Base-by-base conservation (phyloP, 2,113 vertebrate species). In the Nannobrachium achirus region DNA sequence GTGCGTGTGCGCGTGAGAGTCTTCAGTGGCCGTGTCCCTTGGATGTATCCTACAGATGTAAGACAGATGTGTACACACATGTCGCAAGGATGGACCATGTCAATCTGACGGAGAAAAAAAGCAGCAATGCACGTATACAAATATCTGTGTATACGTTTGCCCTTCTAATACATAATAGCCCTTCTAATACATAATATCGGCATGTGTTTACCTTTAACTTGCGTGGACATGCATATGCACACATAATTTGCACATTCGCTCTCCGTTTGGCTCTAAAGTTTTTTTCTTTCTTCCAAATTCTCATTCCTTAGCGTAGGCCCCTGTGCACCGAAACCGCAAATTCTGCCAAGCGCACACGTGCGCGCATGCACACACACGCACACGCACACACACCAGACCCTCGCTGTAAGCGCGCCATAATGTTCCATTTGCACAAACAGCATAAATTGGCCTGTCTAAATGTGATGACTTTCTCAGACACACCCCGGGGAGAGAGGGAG, bases 381-480 rank as follows among this genome's bases (percentile, higher is more conserved):
- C 33, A 40, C 33, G 41, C 39, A 46, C 38, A 61, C 59, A 45
- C 59, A 46, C 59, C 59, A 39, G 39, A 41, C 45, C 39, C 7
- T 51, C 9, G 59, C 68, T 53, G 49, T 56, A 33, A 62, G 56
- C 67, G 53, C 53, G 72, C 44, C 75, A 70, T 73, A 70, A 45
- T 69, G 79, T 68, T 53, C 73, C 51, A 71, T 81, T 83, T 72
- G 65, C 76, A 75, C 53, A 58, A 78, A 75, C 73, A 38, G 73
- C 66, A 75, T 83, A 75, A 87, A 84, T 67, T 67, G 45, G 52
- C 62, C 78, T 79, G 75, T 64, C 67, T 57, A 46, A 49, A 48
- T 53, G 50, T 82, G 84, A 86, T 85, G 78, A 67, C 80, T 91
- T 89, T 89, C 78, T 85, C 84, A 85, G 83, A 78, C 73, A 72